Evolutionary conservation across 2,797 vertebrate genomes (phyloP), one percentile per base, ranked within the genome.

Genomic region (Acrocephalus scirpaceus): DNA sequence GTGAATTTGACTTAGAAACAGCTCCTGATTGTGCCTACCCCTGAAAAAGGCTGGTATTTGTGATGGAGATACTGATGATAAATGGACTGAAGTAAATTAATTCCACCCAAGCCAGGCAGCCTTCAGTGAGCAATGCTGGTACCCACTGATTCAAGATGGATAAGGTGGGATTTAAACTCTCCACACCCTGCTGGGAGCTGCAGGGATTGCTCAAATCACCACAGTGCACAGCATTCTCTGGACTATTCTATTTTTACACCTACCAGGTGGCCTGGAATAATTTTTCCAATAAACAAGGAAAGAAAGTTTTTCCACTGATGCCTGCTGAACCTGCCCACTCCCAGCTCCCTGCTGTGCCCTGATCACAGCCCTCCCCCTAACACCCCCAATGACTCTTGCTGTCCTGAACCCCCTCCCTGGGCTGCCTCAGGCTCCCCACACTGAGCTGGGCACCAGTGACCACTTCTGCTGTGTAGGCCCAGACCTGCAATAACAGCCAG

Each of bases 161-260:
- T 45, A 34, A 83, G 1, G 22, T 57, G n/a, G 3, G 2, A 83
- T 65, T 86, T 57, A 60, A 88, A 53, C 72, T 40, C 78, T 48
- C 44, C 47, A 54, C 29, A 56, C 27, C 69, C 92, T 22, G 7
- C 65, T 16, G 83, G 19, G 45, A 79, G 69, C 34, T 38, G 57
- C 86, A 75, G 58, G 83, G 72, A 44, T 36, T 85, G 56, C 44
- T 91, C 91, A 85, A 76, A 70, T 26, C 65, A 66, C 34, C 38
- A 44, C 42, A 32, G 34, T 7, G 13, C 51, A 22, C 2, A 14
- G 45, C 23, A 50, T 26, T 54, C 79, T 36, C 54, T 26, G 42
- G 45, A 23, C 36, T 69, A 11, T 17, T 56, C 54, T 65, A 16
- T 56, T 84, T 64, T 53, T 36, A 79, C 30, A 84, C 15, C 44